Evolutionary conservation across 2,797 vertebrate species (phyloP).

Genomic region (Distichodus sexfasciatus): DNA sequence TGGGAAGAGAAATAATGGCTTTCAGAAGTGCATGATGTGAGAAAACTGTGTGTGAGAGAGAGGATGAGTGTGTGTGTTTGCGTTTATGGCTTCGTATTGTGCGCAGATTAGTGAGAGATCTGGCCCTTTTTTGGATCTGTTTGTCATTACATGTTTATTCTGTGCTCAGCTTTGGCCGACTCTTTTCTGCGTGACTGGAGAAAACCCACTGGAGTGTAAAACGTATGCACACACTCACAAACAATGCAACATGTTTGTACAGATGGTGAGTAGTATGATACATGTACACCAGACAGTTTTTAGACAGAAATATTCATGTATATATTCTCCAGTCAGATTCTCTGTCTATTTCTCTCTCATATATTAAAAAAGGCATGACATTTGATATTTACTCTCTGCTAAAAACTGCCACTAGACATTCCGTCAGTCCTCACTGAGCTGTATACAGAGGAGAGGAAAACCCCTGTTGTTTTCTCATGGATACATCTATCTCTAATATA

Average conservation of each 20-base stretch:
- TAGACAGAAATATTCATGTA: not conserved
- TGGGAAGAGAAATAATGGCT: not conserved
- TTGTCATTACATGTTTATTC: conserved; percentile 30
- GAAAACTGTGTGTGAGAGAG: not conserved
- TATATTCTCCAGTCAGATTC: not conserved
- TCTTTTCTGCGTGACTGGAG: conserved; percentile 8
- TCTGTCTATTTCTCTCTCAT: not conserved
- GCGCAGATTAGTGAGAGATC: conserved; percentile 22
- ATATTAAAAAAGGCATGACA: too few species aligned
- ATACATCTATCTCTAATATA: not conserved
- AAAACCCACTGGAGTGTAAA: not conserved
- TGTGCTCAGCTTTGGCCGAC: conserved; percentile 6
- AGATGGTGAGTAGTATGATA: conserved; percentile 35
- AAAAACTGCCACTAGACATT: conserved; percentile 13
- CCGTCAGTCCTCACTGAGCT: not conserved
- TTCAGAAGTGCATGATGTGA: not conserved
- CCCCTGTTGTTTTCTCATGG: not conserved
- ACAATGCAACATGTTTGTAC: conserved; percentile 9
- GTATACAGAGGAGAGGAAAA: not conserved
- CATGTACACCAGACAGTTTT: conserved; percentile 5
- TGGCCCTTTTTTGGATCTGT: conserved; percentile 24
- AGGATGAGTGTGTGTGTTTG: not conserved
- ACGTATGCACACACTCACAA: not conserved
- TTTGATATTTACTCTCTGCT: conserved; percentile 24
- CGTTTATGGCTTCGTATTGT: not conserved